phyloP scores from a whole-genome alignment of 2,113 vertebrate genomes.

The Hippolais icterina region DNA sequence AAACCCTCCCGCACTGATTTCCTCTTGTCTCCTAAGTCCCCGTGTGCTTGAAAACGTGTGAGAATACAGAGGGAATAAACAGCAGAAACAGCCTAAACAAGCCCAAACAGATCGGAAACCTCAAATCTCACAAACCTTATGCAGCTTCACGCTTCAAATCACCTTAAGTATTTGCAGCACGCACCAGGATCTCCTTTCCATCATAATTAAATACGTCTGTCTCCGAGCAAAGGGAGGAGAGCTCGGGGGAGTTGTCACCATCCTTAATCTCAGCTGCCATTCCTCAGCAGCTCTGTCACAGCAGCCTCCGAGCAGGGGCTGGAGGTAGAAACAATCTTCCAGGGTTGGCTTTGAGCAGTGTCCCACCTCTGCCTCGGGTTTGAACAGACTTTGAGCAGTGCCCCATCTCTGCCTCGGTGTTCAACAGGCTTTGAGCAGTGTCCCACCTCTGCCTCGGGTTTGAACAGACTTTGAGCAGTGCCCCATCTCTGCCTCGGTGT shows the following conservation, averaged over 20 bases:
- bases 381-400: no score
- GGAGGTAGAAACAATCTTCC: not conserved
- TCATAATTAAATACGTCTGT: slow-evolving; percentile 75
- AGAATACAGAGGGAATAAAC: not conserved
- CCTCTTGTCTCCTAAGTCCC: not conserved
- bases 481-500: not conserved
- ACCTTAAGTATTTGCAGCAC: slow-evolving; percentile 44
- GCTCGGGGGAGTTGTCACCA: slow-evolving; percentile 44
- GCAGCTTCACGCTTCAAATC: slow-evolving; percentile 74
- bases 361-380: not conserved
- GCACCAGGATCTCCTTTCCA: slow-evolving; percentile 58
- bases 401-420: fast-evolving
- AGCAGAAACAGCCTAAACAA: slow-evolving; percentile 32
- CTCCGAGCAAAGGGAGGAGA: slow-evolving; percentile 1
- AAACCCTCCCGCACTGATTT: not conserved
- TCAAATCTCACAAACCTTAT: slow-evolving; percentile 9
- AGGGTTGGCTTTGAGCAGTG: not conserved
- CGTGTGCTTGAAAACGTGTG: not conserved
- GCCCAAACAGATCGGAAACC: slow-evolving; percentile 19
- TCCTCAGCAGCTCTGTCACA: not conserved
- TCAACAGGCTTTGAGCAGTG: no score
- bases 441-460: not conserved
- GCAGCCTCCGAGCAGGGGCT: not conserved
- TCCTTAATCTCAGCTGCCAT: slow-evolving; percentile 46
- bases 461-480: no score